Evolutionary conservation across 2,797 vertebrate species (phyloP).

Genomic region (Microctenopoma steveboyesi): DNA sequence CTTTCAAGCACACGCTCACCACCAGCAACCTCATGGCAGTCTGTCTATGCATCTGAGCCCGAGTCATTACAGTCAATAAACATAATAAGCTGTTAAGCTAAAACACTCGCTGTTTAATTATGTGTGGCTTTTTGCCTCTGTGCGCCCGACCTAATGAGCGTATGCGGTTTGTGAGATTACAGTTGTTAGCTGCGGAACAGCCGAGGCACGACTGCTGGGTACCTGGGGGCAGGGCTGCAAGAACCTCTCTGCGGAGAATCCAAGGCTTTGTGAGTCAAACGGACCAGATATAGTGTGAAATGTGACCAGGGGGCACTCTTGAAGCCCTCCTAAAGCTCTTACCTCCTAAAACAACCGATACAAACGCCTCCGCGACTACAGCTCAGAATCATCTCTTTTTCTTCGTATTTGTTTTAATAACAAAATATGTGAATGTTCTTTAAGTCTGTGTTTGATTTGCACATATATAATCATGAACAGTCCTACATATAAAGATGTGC

Average conservation of each 20-base stretch:
- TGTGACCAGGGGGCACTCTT: slow-evolving; percentile 54
- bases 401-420: slow-evolving; percentile 21
- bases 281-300: slow-evolving; percentile 66
- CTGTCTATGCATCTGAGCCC: slow-evolving; percentile 38
- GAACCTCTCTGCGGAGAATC: slow-evolving; percentile 57
- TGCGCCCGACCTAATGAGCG: slow-evolving; percentile 29
- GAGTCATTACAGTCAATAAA: slow-evolving; percentile 55
- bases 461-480: neutral
- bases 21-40: slow-evolving; percentile 48
- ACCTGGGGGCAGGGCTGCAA: slow-evolving; percentile 42
- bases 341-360: slow-evolving; percentile 51
- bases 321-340: slow-evolving; percentile 58
- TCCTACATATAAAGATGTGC: neutral
- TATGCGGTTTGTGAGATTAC: slow-evolving; percentile 44
- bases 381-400: slow-evolving; percentile 42
- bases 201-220: slow-evolving; percentile 28
- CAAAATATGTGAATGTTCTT: slow-evolving; percentile 17
- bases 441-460: slow-evolving; percentile 4
- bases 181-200: slow-evolving; percentile 35
- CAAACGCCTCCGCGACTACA: slow-evolving; percentile 31
- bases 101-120: slow-evolving; percentile 58
- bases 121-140: slow-evolving; percentile 34
- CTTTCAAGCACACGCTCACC: slow-evolving; percentile 31
- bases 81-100: slow-evolving; percentile 61
- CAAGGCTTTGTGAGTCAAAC: slow-evolving; percentile 53